Base-by-base conservation (phyloP, 2,888 invertebrate genomes). In the Autographa pulchrina region DNA sequence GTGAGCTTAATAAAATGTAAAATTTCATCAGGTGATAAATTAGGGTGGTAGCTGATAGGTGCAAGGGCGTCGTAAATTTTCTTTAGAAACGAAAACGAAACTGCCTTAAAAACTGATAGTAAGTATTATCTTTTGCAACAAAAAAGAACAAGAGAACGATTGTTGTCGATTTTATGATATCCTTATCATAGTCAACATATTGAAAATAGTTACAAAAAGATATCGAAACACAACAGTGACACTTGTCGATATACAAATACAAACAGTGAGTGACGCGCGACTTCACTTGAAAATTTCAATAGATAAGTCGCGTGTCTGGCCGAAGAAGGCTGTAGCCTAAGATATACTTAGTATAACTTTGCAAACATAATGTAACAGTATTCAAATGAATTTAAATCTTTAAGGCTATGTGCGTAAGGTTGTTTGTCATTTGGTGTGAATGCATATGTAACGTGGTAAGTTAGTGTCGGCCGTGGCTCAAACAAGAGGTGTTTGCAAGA, bases 401-500 rank as follows among this genome's bases (percentile, higher is more conserved):
- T 86, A 84, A 62, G 35, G 0, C 0, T 0, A 70, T 4, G 0
- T 0, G 0, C 0, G 38, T 85, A 90, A 81, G 80, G 86, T 79
- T 81, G 62, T 75, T 25, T 71, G 75, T 80, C 0, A 58, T 48
- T 18, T 72, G 62, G 54, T 43, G 31, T 41, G 43, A n/a, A 62
- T 63, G 81, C 75, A 65, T 41, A 65, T 73, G 20, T 85, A 86
- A 70, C 63, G 74, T 89, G 81, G 83, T 84, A 75, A 78, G 82
- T 79, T 76, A 74, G 71, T 87, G 92, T 92, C 92, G 95, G 94
- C 90, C 89, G 88, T 87, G 93, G 88, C 88, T 94, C 93, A 95
- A 95, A 95, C 93, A 94, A 91, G 91, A 90, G 91, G 92, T 96
- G 95, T 96, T 96, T 95, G 95, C 92, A 81, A 88, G 92, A 95